Base-by-base conservation (phyloP, 2,888 invertebrate species). In the Hyposoter didymator region DNA sequence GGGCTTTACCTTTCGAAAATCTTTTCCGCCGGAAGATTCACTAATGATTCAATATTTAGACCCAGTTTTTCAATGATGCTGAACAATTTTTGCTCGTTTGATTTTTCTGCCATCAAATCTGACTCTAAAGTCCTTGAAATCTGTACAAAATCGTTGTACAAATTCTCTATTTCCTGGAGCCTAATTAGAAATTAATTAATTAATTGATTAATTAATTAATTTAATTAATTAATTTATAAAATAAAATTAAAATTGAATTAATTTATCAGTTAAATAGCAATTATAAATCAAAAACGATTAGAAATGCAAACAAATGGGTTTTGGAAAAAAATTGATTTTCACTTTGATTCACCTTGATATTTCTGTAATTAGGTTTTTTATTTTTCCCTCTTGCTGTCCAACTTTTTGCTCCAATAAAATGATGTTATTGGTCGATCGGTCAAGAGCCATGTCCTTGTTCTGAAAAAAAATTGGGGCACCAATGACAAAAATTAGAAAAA, bases 91-190 rank as follows among this genome's bases (percentile, higher is more conserved):
- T 97, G 97, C 74, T 97, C 97, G 88, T 96, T 96, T 1, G 98
- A 95, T 94, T 98, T 98, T 93, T 98, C 98, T 76, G 96, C 95
- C 55, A 99, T 97, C 86, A 99, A 95, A 93, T 98, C 98, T 92
- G 97, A 96, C 90, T 99, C 97, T 47, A 99, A 95, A 14, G 97
- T 96, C 89, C 97, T 7, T 10, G 39, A 39, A 39, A 39, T 39
- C 39, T 39, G 39, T 7, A 39, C 39, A 39, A 98, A 94, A 91
- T 98, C 98, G 93, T 97, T 97, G 88, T 97, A 96, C 93, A 98
- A 98, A 92, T 97, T 96, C 94, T 99, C 98, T 83, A 97, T 95
- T 90, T 98, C 98, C 88, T 96, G 96, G 39, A 98, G 94, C 92
- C 96, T 94, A 84, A 81, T 85, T 69, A 12, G 84, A 84, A 69